Base-by-base conservation (phyloP, 1,140 invertebrate genomes). In the Diploscapter pachys region DNA sequence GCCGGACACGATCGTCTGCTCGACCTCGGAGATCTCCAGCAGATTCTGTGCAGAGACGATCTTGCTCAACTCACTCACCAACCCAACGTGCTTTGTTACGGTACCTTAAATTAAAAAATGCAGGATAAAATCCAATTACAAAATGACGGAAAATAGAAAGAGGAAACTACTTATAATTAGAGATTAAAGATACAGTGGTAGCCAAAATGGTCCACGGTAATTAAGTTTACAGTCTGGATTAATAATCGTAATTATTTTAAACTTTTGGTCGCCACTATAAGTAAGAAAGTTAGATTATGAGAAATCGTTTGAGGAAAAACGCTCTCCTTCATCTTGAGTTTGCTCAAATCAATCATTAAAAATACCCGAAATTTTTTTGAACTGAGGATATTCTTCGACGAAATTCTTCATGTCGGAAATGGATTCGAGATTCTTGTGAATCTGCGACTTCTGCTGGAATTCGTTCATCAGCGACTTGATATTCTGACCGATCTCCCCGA, bases 331-430 rank as follows among this genome's bases (percentile, higher is more conserved):
- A 31, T 31, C 31, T 31, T 31, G 31, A 31, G 31, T 31, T 31
- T 31, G 31, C 31, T 31, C 31, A 31, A 31, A 31, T 31, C 31
- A 31, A 31, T 31, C 31, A 31, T 31, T 31, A 31, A 31, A 31
- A 31, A 53, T 56, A 49, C 96, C 96, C 0, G 94, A 96, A 90
- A 98, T 94, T 91, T 98, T 98, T 89, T 97, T 98, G 85, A 99
- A 99, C 80, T 98, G 91, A 0, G 96, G 96, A 89, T 99, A 99
- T 11, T 92, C 92, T 85, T 99, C 96, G 8, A 99, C 93, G 88
- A 99, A 99, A 81, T 91, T 92, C 89, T 99, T 99, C 95, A 99
- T 98, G 86, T 99, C 96, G 0, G 91, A 90, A 81, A 99, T 98
- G 77, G 93, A 96, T 88, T 99, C 96, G 3, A 99, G 92, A 89